Base-by-base conservation (phyloP, 2,113 vertebrate genomes). In the Galeopterus variegatus region DNA sequence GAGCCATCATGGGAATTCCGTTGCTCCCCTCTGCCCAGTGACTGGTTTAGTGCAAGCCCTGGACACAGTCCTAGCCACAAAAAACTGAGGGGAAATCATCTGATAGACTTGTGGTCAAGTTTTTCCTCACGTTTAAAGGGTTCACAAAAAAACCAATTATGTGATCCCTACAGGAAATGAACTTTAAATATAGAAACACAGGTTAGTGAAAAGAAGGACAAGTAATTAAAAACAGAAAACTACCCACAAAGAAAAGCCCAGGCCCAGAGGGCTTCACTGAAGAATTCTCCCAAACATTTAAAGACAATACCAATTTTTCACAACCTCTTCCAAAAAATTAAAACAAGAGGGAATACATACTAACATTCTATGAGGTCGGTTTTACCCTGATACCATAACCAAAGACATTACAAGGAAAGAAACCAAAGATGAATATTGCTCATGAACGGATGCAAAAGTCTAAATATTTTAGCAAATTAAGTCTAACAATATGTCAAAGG, bases 401-500 rank as follows among this genome's bases (percentile, higher is more conserved):
- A 52, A 9, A 75, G 24, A 69, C 12, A 21, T 84, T 65, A 72
- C 2, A 54, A 41, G 41, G 33, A 10, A 72, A 58, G 28, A 72
- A 48, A 86, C 41, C 65, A 67, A 75, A 65, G 14, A 86, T 23
- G 48, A 81, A 2, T 33, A 81, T 48, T 67, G 41, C 60, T 88
- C 62, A 62, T 28, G 12, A 75, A 77, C 1, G 89, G 60, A 82
- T 82, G 24, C 19, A 88, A 87, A 90, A 36, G 77, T 87, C 89
- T 92, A 91, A 76, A 75, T 89, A 95, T 33, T 91, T 96, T 76
- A 91, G 62, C 26, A 81, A 86, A 77, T 23, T 52, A 28, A 90
- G 5, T 21, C 48, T 50, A 73, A 83, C 60, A 48, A 11, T 15
- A n/a, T 31, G 65, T 56, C 72, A 97, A 62, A 60, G 4, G 21